Evolutionary conservation across 92 coral and sea anemone species (phyloP).

Genomic region (Epizoanthus fatuus): DNA sequence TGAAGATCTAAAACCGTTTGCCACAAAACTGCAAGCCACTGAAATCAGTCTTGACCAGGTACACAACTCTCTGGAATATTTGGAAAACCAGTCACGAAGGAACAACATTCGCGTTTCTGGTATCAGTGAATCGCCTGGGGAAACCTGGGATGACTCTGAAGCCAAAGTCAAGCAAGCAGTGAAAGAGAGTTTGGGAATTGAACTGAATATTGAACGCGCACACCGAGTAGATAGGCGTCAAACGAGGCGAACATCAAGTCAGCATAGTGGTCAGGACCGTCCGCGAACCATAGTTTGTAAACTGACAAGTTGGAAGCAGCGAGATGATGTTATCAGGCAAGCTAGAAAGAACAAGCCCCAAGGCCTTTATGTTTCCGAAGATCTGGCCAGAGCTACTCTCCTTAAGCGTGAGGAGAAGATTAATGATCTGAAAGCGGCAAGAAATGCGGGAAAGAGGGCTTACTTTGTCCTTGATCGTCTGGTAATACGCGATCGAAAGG

Average conservation of each 20-base stretch:
- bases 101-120: conserved; percentile 24
- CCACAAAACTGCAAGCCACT: conserved; percentile 2
- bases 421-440: conserved; percentile 19
- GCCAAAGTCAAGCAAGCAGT: no score
- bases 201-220: conserved; percentile 19
- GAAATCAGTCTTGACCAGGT: neutral
- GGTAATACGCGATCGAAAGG: no score
- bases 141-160: conserved; percentile 6
- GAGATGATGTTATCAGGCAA: conserved; percentile 25
- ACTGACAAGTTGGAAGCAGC: conserved; percentile 21
- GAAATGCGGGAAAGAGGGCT: conserved; percentile 6
- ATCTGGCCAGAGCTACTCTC: conserved; percentile 26
- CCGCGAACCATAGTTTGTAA: conserved; percentile 30
- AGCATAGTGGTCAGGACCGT: neutral
- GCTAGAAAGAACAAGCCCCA: conserved; percentile 27
- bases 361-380: conserved; percentile 23
- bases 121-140: conserved; percentile 16
- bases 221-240: neutral
- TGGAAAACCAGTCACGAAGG: conserved; percentile 24
- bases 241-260: neutral
- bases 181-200: neutral
- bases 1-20: conserved; percentile 21
- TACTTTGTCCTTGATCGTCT: conserved; percentile 2
- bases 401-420: conserved; percentile 26
- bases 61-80: conserved; percentile 15